Evolutionary conservation across 2,888 invertebrate genomes (phyloP).

Genomic region (Aethes cnicana): DNA sequence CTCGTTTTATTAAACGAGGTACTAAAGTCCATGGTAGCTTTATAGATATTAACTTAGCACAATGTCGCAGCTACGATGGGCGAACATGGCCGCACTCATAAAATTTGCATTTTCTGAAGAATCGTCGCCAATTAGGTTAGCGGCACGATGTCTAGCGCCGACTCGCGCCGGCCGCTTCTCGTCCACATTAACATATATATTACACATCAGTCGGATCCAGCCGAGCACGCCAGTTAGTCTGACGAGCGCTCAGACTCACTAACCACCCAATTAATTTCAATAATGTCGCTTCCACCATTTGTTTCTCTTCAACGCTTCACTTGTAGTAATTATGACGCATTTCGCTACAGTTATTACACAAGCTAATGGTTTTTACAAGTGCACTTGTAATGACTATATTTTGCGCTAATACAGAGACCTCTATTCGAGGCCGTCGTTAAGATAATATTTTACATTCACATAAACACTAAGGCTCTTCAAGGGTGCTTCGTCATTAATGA

Average conservation of each 20-base stretch:
- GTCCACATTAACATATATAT: constrained; percentile 43
- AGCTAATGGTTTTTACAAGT: background rate
- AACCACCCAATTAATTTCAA: constrained; percentile 21
- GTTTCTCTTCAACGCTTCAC: constrained; percentile 7
- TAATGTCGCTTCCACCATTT: constrained; percentile 4
- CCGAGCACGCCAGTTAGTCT: constrained; percentile 1
- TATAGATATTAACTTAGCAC: constrained; percentile 5
- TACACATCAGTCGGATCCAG: constrained; percentile 9
- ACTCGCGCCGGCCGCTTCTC: constrained; percentile 39
- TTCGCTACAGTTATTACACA: background rate
- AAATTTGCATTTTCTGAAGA: constrained; percentile 70
- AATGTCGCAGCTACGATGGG: constrained; percentile 28
- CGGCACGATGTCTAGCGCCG: constrained; percentile 53
- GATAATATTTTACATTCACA: constrained; percentile 3
- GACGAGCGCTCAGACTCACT: background rate
- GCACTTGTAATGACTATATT: no score
- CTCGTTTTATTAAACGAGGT: background rate
- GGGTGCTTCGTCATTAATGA: constrained; percentile 26
- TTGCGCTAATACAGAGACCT: background rate
- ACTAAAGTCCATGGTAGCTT: background rate
- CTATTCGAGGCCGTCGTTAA: background rate
- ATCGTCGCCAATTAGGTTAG: constrained; percentile 76
- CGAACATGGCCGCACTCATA: constrained; percentile 53
- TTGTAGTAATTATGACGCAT: background rate
- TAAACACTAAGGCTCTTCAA: constrained; percentile 3